Conservation (phyloP, 2,797 vertebrate species). For the Hozukius guyotensis region DNA sequence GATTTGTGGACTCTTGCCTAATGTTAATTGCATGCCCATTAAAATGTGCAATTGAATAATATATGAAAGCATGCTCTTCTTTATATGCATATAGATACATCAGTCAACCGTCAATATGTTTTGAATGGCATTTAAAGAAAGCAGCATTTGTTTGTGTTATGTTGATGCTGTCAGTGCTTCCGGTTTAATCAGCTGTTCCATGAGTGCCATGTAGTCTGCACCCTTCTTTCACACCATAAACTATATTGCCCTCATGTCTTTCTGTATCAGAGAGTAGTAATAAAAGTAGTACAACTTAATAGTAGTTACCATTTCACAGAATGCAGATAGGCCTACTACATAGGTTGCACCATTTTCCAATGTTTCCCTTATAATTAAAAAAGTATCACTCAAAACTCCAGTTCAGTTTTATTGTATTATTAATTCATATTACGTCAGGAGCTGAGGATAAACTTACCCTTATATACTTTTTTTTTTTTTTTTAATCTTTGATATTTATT, state of each 20-base stretch:
- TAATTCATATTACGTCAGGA: background rate
- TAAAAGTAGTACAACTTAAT: background rate
- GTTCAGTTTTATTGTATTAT: background rate
- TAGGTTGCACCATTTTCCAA: background rate
- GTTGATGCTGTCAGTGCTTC: conserved; percentile 27
- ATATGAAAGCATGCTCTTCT: background rate
- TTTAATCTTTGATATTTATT: too few species aligned
- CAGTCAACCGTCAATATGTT: background rate
- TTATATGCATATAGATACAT: background rate
- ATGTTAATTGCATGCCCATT: background rate
- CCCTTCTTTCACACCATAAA: background rate
- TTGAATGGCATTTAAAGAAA: background rate
- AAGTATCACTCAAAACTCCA: background rate
- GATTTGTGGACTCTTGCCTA: background rate
- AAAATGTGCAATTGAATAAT: background rate
- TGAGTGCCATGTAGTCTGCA: conserved; percentile 15
- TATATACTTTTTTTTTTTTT: background rate
- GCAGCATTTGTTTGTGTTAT: background rate
- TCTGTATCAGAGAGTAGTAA: background rate
- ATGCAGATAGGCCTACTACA: background rate
- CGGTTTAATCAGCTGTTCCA: conserved; percentile 66
- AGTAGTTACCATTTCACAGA: background rate
- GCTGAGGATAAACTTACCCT: background rate
- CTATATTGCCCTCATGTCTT: background rate
- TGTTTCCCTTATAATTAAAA: background rate